A percentile compares a stretch with the other conserved stretches of the same genome.
Evolutionary conservation across 2,113 vertebrate species (phyloP).

Genomic region (Glaucomys volans): DNA sequence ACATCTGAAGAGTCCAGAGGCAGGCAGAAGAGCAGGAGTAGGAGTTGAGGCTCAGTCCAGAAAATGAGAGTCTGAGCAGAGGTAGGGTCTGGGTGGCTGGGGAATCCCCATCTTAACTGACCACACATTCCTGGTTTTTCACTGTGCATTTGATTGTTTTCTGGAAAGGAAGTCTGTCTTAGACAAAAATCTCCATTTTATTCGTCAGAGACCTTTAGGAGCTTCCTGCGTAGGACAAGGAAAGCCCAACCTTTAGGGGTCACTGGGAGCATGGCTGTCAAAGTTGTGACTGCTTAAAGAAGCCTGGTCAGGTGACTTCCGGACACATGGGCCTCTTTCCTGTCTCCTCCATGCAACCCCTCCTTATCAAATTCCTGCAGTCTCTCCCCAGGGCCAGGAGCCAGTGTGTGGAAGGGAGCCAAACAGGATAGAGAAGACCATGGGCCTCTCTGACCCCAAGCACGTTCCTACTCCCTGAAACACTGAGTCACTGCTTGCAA

Average conservation of each 20-base stretch:
- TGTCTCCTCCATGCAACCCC: not conserved
- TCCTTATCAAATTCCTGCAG: not conserved
- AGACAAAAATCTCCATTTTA: not conserved
- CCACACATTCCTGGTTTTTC: not conserved
- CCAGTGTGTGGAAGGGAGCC: not conserved
- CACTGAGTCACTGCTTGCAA: fast-evolving
- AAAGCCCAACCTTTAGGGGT: not conserved
- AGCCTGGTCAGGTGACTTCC: not conserved
- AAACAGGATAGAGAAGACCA: not conserved
- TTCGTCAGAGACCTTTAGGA: not conserved
- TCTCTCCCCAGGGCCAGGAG: not conserved
- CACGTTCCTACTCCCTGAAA: not conserved
- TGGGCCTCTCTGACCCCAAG: not conserved
- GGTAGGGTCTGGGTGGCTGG: not conserved
- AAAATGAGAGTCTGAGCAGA: not conserved
- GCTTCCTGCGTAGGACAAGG: not conserved
- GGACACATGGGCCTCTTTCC: not conserved
- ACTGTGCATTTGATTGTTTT: not conserved
- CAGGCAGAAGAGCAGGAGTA: not conserved
- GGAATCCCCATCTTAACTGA: not conserved
- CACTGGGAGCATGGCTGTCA: fast-evolving
- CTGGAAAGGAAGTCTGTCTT: not conserved
- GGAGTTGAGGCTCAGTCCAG: not conserved
- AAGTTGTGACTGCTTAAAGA: not conserved
- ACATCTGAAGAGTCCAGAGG: not conserved